A percentile compares a stretch with the other conserved stretches of the same genome.
Conservation (phyloP, 2,888 invertebrate species). For the Empis livida region DNA sequence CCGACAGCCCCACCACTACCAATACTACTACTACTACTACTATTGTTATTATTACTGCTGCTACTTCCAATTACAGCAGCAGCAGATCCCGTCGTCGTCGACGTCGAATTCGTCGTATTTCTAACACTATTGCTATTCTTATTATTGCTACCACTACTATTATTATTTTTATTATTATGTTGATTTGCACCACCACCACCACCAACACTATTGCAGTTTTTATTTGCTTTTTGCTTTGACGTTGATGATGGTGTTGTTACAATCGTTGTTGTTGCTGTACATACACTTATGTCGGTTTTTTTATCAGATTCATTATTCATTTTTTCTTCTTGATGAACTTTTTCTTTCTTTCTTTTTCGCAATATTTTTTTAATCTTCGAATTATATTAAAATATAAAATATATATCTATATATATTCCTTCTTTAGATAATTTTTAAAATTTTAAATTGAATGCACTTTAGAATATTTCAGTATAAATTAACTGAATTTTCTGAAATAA, state of each 20-base stretch:
- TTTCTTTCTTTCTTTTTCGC: slow-evolving; percentile 10
- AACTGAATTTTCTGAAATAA: too few relatives aligned
- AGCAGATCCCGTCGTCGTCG: slow-evolving; percentile 13
- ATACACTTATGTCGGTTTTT: slow-evolving; percentile 31
- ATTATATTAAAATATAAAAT: too few relatives aligned
- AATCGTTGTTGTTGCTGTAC: slow-evolving; percentile 18
- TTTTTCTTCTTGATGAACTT: slow-evolving; percentile 14
- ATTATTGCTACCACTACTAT: slow-evolving; percentile 13
- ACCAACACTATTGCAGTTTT: slow-evolving; percentile 6
- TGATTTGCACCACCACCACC: slow-evolving; percentile 8
- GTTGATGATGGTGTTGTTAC: slow-evolving; percentile 25
- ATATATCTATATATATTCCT: too few relatives aligned
- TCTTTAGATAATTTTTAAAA: too few relatives aligned
- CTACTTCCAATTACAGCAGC: slow-evolving; percentile 6
- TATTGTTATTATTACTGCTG: slow-evolving; percentile 7
- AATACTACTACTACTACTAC: slow-evolving; percentile 11
- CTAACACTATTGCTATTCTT: slow-evolving; percentile 13
- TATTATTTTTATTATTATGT: slow-evolving; percentile 11
- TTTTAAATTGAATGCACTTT: too few relatives aligned
- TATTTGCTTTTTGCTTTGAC: slow-evolving; percentile 14
- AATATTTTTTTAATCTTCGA: neutral
- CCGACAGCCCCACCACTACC: neutral
- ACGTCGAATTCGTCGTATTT: slow-evolving; percentile 6
- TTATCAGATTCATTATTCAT: slow-evolving; percentile 32
- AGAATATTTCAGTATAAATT: too few relatives aligned